phyloP scores from a whole-genome alignment of 1,140 invertebrate species.

The Leucophenga varia region DNA sequence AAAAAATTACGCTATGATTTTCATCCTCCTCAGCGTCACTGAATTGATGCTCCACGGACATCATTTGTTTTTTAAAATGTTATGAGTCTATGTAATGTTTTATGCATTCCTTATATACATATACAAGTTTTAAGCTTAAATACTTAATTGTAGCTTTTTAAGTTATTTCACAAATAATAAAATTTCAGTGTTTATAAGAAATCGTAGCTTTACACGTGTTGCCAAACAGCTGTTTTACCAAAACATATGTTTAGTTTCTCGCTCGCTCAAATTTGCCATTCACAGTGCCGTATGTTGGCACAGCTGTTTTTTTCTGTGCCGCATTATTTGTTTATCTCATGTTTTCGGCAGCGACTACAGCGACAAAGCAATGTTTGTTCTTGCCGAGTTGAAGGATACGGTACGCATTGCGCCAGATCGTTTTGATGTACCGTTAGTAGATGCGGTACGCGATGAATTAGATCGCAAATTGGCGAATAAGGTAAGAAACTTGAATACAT shows the following conservation, averaged over 20 bases:
- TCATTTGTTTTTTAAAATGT: too few relatives aligned
- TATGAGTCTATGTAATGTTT: too few relatives aligned
- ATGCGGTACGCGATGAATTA: slow-evolving; percentile 81
- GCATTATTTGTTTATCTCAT: too few relatives aligned
- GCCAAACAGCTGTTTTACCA: slow-evolving; percentile 17
- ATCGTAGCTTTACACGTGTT: too few relatives aligned
- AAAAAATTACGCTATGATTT: slow-evolving; percentile 24
- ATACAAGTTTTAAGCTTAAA: too few relatives aligned
- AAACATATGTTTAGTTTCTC: too few relatives aligned
- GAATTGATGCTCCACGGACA: slow-evolving; percentile 37
- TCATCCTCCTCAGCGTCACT: slow-evolving; percentile 50
- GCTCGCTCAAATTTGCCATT: slow-evolving; percentile 21
- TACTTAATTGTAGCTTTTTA: slow-evolving; percentile 7
- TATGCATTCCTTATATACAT: too few relatives aligned
- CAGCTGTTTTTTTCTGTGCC: slow-evolving; percentile 25
- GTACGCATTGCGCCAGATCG: slow-evolving; percentile 79
- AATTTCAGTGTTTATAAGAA: too few relatives aligned
- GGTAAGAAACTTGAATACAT: too few relatives aligned
- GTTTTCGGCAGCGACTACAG: too few relatives aligned
- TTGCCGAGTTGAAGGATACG: slow-evolving; percentile 87
- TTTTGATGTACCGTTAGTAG: slow-evolving; percentile 76
- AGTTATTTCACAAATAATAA: too few relatives aligned
- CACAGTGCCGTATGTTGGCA: slow-evolving; percentile 13
- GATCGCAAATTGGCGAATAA: slow-evolving; percentile 92
- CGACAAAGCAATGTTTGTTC: slow-evolving; percentile 80